A percentile compares a stretch with the other conserved stretches of the same genome.
phyloP scores from a whole-genome alignment of 2,888 invertebrate genomes.

The Pachycephus smyrnensis region DNA sequence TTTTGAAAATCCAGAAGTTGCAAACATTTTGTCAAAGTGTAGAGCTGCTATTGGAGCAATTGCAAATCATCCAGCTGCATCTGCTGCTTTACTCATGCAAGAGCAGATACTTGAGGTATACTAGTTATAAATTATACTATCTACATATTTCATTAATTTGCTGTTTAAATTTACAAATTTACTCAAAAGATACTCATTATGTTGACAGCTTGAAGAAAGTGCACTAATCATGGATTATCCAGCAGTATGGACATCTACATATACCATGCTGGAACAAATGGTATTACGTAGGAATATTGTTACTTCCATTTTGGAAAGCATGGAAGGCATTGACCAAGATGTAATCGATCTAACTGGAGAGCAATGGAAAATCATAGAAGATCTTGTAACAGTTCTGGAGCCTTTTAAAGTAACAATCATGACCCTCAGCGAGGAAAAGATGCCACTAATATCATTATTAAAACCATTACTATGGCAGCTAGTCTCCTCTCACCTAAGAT shows the following conservation, averaged over 20 bases:
- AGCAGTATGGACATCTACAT: constrained; percentile 67
- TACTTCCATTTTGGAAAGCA: constrained; percentile 56
- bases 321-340: constrained; percentile 59
- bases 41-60: constrained; percentile 63
- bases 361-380: constrained; percentile 66
- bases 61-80: constrained; percentile 55
- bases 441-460: constrained; percentile 67
- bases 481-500: constrained; percentile 66
- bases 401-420: constrained; percentile 69
- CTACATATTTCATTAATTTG: constrained; percentile 11
- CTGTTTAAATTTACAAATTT: not conserved
- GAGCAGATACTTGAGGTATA: constrained; percentile 61
- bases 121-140: not conserved
- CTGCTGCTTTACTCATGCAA: constrained; percentile 58
- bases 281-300: constrained; percentile 58
- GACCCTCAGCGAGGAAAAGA: constrained; percentile 68
- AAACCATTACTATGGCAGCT: constrained; percentile 69
- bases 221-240: constrained; percentile 61
- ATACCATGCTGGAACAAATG: constrained; percentile 67
- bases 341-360: constrained; percentile 56
- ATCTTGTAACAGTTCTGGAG: constrained; percentile 66
- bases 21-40: constrained; percentile 62
- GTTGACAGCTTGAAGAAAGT: constrained; percentile 56
- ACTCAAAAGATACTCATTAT: not conserved
- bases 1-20: constrained; percentile 62